Percentiles rank a stretch among this genome's conserved stretches.
Evolutionary conservation across 1,140 invertebrate genomes (phyloP).

Genomic region (Drosophila oshimai): DNA sequence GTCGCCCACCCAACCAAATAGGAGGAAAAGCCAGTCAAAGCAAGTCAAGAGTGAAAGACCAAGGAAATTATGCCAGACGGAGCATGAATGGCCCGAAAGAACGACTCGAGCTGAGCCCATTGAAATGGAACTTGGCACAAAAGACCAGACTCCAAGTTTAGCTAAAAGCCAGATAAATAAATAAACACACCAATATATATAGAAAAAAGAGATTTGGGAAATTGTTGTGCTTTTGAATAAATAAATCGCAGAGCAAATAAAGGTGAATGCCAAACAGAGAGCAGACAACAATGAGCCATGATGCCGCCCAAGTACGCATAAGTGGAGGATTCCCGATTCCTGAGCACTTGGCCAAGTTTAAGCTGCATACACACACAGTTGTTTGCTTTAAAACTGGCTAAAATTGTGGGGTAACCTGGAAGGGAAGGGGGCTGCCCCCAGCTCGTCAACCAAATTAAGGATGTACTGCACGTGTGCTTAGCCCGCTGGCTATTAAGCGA

Average conservation of each 20-base stretch:
- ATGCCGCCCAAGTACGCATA: constrained; percentile 43
- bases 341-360: constrained; percentile 55
- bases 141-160: constrained; percentile 69
- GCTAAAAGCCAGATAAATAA: constrained; percentile 73
- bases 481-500: constrained; percentile 67
- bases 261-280: constrained; percentile 53
- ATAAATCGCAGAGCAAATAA: constrained; percentile 67
- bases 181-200: constrained; percentile 26
- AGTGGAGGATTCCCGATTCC: constrained; percentile 18
- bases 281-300: constrained; percentile 50
- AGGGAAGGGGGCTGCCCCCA: neutral
- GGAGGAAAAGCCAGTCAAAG: constrained; percentile 33
- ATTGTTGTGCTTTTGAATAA: constrained; percentile 73
- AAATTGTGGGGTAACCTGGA: neutral
- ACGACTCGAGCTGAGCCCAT: constrained; percentile 38
- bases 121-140: constrained; percentile 69
- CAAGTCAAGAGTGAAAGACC: constrained; percentile 51
- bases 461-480: constrained; percentile 65
- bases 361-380: constrained; percentile 18
- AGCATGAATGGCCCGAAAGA: constrained; percentile 37
- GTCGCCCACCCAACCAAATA: neutral
- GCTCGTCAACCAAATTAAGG: constrained; percentile 64
- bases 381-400: constrained; percentile 32
- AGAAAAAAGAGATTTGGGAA: constrained; percentile 32
- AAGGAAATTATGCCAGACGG: constrained; percentile 53